Evolutionary conservation across 1,140 invertebrate genomes (phyloP).

Genomic region (Sycobia sp.): DNA sequence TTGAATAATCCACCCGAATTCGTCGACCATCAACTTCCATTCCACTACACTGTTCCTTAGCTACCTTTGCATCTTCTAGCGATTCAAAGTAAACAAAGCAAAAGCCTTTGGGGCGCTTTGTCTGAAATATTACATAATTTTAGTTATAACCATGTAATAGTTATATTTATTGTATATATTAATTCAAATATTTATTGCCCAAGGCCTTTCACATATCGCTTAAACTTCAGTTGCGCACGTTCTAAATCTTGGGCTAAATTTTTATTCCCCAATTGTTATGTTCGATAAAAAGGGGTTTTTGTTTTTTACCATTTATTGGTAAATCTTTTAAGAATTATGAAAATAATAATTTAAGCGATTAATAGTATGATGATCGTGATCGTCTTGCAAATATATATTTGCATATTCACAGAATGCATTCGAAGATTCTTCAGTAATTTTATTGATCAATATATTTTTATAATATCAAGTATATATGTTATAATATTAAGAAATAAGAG

Average conservation of each 20-base stretch:
- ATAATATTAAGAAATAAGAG: too few relatives aligned
- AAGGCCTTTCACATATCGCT: constrained; percentile 55
- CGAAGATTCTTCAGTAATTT: too few relatives aligned
- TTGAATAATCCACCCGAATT: constrained; percentile 95
- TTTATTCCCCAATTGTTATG: constrained; percentile 42
- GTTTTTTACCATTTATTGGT: too few relatives aligned
- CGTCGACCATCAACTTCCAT: constrained; percentile 92
- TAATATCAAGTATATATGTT: too few relatives aligned
- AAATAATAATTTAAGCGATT: too few relatives aligned
- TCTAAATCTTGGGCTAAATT: constrained; percentile 56
- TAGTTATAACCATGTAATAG: neutral
- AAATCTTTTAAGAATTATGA: too few relatives aligned
- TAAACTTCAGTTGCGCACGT: constrained; percentile 45
- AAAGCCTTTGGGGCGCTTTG: constrained; percentile 91
- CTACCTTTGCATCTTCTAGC: constrained; percentile 87
- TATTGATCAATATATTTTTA: too few relatives aligned
- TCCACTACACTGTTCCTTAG: constrained; percentile 91
- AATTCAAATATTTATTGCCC: constrained; percentile 44
- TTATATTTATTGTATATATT: neutral
- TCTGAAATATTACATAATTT: constrained; percentile 63
- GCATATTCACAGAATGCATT: too few relatives aligned
- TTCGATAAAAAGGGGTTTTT: too few relatives aligned
- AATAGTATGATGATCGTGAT: too few relatives aligned
- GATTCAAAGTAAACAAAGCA: constrained; percentile 95
- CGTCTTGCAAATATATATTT: too few relatives aligned